Conservation (phyloP, 1,140 invertebrate genomes). For the Caerostris extrusa region DNA sequence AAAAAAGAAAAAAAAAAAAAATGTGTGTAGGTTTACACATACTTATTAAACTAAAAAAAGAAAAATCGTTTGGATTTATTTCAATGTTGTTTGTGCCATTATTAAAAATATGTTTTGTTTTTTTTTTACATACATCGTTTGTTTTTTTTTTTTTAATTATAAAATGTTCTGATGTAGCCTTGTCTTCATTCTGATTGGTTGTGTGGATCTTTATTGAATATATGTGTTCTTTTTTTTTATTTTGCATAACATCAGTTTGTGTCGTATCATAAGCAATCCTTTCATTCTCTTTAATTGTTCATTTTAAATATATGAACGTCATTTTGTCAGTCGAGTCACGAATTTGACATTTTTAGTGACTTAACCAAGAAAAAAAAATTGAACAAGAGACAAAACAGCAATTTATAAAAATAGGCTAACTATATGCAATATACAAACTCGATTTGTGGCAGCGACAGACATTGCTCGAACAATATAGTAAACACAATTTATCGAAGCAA, state of each 20-base stretch:
- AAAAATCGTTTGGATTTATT: no score
- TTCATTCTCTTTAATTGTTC: background rate
- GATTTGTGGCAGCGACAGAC: background rate
- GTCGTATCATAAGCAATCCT: background rate
- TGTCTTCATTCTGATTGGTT: background rate
- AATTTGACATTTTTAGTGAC: background rate
- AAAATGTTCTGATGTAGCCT: background rate
- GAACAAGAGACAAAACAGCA: background rate
- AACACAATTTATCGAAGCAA: constrained; percentile 19
- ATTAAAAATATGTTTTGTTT: no score
- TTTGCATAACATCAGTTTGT: background rate
- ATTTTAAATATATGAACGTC: background rate
- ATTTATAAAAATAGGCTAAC: background rate
- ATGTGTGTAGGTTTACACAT: no score
- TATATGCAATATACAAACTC: background rate
- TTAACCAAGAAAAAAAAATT: background rate
- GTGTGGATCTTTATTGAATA: background rate
- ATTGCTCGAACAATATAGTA: constrained; percentile 6
- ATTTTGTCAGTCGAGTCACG: background rate
- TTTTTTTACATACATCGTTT: no score
- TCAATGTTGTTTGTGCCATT: no score
- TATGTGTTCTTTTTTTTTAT: background rate
- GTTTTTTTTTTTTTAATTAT: background rate
- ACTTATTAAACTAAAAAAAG: no score
- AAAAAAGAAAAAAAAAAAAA: no score